A percentile compares a stretch with the other conserved stretches of the same genome.
These are phyloP conservation scores for Caloenas nicobarica DNA, from an alignment of 2,113 vertebrate species.

Conservation along the genomic window DNA sequence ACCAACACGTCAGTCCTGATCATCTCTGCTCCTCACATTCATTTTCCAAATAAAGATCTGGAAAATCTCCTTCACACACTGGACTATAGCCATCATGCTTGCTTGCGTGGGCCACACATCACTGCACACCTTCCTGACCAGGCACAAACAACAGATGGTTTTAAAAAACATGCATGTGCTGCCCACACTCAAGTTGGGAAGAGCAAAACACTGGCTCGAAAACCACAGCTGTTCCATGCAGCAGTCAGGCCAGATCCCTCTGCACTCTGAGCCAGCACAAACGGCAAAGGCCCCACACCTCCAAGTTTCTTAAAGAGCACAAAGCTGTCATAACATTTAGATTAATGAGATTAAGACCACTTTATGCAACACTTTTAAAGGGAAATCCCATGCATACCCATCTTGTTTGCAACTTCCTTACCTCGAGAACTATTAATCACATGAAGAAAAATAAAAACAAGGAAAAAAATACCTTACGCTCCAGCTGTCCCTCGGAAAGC, in stretches of 20 bases:
- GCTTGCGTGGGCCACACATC: fast-evolving
- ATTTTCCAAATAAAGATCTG: not conserved
- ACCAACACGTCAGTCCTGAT: fast-evolving
- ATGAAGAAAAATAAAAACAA: not conserved
- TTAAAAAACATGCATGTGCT: not conserved
- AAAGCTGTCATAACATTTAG: not conserved
- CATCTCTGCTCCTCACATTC: not conserved
- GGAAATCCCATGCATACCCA: not conserved
- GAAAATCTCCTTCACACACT: not conserved
- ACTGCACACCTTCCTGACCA: not conserved
- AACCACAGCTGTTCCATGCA: not conserved
- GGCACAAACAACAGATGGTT: slow-evolving; percentile 2
- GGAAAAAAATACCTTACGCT: not conserved
- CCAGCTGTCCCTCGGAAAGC: not conserved
- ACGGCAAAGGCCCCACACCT: not conserved
- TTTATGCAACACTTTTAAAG: not conserved
- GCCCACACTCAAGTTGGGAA: not conserved
- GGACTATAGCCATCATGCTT: not conserved
- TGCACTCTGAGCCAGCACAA: not conserved
- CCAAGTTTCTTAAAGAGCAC: not conserved
- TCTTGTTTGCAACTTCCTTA: not conserved
- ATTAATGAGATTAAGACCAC: not conserved
- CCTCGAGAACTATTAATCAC: not conserved
- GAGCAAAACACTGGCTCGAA: not conserved
- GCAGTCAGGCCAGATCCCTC: not conserved